Evolutionary conservation across 2,113 vertebrate species (phyloP), one percentile per base, ranked within the genome.

Genomic region (Sturnus vulgaris): DNA sequence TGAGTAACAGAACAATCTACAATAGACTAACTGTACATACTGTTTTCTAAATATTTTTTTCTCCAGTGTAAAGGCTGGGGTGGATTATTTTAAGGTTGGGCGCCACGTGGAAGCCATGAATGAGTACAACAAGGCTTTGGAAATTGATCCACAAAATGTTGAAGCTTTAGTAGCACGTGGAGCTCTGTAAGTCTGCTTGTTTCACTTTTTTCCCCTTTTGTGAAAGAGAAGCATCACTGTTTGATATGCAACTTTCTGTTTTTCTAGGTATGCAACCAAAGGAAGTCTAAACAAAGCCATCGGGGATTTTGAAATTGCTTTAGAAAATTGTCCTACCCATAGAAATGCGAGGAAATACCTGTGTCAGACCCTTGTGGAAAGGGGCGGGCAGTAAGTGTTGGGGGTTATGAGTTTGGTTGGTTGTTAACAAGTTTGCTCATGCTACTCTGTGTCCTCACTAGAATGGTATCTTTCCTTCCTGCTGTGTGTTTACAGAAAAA

Each of bases 101-200:
- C 99, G 97, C 21, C 98, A 99, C 0, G 99, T 99, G 27, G 99
- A 99, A 86, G 99, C 99, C 68, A 99, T 99, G 99, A 99, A 99
- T 53, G 99, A 99, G 88, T 99, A 99, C 95, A 99, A 99, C 97
- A 99, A 99, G 84, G 99, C 99, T 59, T 88, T 99, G 96, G 99
- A 99, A 96, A 99, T 99, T 15, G 99, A 99, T 95, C 98, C 97
- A 5, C 98, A 99, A 35, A 99, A 99, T 4, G 99, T 99, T 44
- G 99, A 99, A 97, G 99, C 99, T 23, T 97, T 99, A 61, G 99
- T 99, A 84, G 99, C 99, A n/a, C 99, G 99, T 16, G 99, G 99
- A 95, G 99, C 99, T 68, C 92, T 99, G 99, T 99, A 94, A 98
- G 98, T 98, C 69, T 90, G 28, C 82, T 66, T 69, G 19, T 88